Base-by-base conservation (phyloP, 2,113 vertebrate genomes). In the Campylomormyrus numenius region DNA sequence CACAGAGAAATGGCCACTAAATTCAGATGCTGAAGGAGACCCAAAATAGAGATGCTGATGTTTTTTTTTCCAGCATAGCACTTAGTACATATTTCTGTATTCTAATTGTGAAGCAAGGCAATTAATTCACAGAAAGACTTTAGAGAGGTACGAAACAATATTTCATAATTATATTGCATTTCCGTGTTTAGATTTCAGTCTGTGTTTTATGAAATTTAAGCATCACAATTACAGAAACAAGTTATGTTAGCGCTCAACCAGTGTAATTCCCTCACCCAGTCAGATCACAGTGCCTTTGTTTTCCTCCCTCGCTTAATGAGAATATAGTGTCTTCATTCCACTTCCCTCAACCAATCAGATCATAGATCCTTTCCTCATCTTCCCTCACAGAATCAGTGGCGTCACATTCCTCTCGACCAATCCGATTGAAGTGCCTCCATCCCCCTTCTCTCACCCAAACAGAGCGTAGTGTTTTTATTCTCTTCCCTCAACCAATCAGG, bases 1-100 rank as follows among this genome's bases (percentile, higher is more conserved):
- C 91, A 91, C 35, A 87, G 77, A 77, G 90, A 92, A 89, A 89
- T 88, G 91, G 89, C 90, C 52, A 90, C 90, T 62, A 70, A 66
- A 58, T 49, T 80, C 58, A 88, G 89, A 88, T 3, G 42, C 13
- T 15, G 45, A 48, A 91, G 52, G 90, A 52, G 10, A 89, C n/a
- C 42, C 31, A 21, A 52, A 90, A 74, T 2, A 56, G 49, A n/a
- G 19, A 56, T 2, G 45, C 56, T 1, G 2, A 46, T 45, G 53
- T n/a, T 24, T 52, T 15, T 52, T 49, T 87, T 17, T 3, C 15
- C n/a, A 19, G 13, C 31, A 17, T 19, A 21, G 19, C 83, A 85
- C 83, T 52, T 87, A 53, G 48, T 70, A 42, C 74, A 80, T 80
- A 35, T 35, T 87, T 87, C 85, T 35, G 49, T 35, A 53, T 35